Evolutionary conservation across 2,797 vertebrate species (phyloP), one percentile per base, ranked within the genome.

Genomic region (Galaxias olidus): DNA sequence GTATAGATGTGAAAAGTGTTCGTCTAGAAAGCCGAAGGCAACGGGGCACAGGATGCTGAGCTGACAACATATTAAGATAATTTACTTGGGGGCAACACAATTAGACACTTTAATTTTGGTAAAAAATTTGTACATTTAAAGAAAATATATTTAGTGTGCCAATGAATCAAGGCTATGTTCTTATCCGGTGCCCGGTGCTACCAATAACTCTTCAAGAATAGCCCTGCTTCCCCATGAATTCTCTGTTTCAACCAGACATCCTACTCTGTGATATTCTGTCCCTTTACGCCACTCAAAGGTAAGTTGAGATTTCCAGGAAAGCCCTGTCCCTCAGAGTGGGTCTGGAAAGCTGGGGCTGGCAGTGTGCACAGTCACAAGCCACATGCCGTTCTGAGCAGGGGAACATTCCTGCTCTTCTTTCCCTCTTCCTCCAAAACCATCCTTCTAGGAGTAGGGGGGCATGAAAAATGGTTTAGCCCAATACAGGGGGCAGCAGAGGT

Each of bases 261-360:
- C 48, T 68, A 15, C 57, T 50, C 15, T 53, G 57, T 81, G 68
- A 81, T 80, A 76, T 72, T 86, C 73, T 74, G 74, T 77, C 69
- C 45, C 65, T 68, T 77, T 84, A 77, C 63, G 81, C 73, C 77
- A 74, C 73, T 85, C 55, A 72, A 61, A 82, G 77, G 81, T 87
- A 79, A 87, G 84, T 80, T 84, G 82, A 88, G 81, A 86, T 80
- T 90, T 90, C 81, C 84, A 88, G 82, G 87, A 89, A 87, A 76
- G 68, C 57, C 67, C 50, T 67, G 79, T 85, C 69, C 77, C 81
- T 82, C 69, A 64, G 61, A 73, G 72, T 76, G 72, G 63, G 72
- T 45, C 71, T 67, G 70, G 80, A 84, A 85, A 83, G 79, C 75
- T 66, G 42, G 67, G 75, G 51, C 78, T 86, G 84, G 82, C 73